Evolutionary conservation across 1,140 invertebrate genomes (phyloP).

Genomic region (Ruditapes philippinarum): DNA sequence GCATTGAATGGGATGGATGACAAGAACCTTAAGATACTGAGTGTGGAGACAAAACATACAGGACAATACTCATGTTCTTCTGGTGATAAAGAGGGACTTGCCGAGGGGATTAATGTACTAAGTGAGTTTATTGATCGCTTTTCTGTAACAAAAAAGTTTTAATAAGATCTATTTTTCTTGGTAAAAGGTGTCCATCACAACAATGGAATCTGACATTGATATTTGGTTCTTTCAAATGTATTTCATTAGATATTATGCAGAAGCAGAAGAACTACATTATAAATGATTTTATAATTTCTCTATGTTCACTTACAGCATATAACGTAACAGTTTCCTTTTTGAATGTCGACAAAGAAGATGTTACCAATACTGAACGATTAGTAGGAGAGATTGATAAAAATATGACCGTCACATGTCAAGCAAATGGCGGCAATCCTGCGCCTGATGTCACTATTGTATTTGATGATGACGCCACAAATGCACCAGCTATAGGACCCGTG

Average conservation of each 20-base stretch:
- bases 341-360: not conserved
- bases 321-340: not conserved
- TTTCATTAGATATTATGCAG: no score
- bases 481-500: not conserved
- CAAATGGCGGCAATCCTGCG: not conserved
- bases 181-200: no score
- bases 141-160: no score
- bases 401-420: not conserved
- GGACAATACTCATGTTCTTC: not conserved
- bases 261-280: no score
- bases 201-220: no score
- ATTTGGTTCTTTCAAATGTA: no score
- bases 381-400: not conserved
- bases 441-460: not conserved
- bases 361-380: not conserved
- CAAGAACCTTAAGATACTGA: not conserved
- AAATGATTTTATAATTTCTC: no score
- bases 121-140: no score
- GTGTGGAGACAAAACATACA: not conserved
- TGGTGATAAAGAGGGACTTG: not conserved
- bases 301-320: no score
- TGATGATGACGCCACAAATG: not conserved
- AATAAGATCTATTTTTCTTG: no score
- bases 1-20: slow-evolving; percentile 2
- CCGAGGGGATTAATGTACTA: not conserved